Conservation (phyloP, 2,797 vertebrate species). For the Chelmon rostratus region DNA sequence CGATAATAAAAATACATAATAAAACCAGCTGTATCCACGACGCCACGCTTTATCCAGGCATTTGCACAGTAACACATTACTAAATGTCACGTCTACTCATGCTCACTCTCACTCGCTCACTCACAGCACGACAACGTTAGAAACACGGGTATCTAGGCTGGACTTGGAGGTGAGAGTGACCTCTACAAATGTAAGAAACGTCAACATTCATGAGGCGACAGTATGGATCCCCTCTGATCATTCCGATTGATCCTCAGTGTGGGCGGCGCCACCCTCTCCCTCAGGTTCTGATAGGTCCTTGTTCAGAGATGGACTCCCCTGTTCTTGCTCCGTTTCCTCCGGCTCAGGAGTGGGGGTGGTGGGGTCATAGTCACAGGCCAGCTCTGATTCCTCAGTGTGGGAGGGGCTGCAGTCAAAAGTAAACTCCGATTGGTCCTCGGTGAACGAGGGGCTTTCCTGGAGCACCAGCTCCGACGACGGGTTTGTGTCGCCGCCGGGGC, state of each 20-base stretch:
- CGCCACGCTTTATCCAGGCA: background rate
- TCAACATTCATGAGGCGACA: slow-evolving; percentile 69
- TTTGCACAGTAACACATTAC: slow-evolving; percentile 30
- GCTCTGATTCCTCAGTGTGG: slow-evolving; percentile 84
- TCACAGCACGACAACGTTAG: slow-evolving; percentile 57
- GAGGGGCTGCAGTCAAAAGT: slow-evolving; percentile 85
- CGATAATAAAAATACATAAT: slow-evolving; percentile 39
- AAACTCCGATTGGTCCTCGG: slow-evolving; percentile 82
- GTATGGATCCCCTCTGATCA: slow-evolving; percentile 71
- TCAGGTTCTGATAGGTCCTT: slow-evolving; percentile 74
- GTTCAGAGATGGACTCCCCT: slow-evolving; percentile 50
- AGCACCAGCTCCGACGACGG: slow-evolving; percentile 72
- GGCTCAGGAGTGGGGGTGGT: slow-evolving; percentile 68
- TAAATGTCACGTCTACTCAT: slow-evolving; percentile 25
- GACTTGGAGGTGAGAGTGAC: slow-evolving; percentile 65
- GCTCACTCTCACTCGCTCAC: slow-evolving; percentile 29
- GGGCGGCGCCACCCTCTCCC: slow-evolving; percentile 75
- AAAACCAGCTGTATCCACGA: slow-evolving; percentile 42
- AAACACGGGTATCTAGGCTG: slow-evolving; percentile 71
- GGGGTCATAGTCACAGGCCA: slow-evolving; percentile 83
- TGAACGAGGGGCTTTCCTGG: slow-evolving; percentile 82
- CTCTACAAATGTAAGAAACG: slow-evolving; percentile 71
- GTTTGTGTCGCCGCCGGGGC: slow-evolving; percentile 54
- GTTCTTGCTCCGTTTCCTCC: slow-evolving; percentile 69
- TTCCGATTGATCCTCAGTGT: slow-evolving; percentile 85